Percentiles rank a stretch among this genome's conserved stretches.
Evolutionary conservation across 2,888 invertebrate species (phyloP).

Genomic region (Rotaria socialis): DNA sequence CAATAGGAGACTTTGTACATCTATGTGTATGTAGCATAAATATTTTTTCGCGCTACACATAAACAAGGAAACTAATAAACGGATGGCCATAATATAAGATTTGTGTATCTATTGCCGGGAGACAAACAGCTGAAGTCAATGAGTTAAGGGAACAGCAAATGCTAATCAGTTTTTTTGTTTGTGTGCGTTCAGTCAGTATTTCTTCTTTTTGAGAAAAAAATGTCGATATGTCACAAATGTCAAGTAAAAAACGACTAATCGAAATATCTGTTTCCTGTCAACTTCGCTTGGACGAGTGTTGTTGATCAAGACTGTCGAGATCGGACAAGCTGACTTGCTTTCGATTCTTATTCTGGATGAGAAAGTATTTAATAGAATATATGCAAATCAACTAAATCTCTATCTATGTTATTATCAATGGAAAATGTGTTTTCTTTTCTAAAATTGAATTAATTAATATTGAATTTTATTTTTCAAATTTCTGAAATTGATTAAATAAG

Average conservation of each 20-base stretch:
- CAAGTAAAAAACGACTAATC: background rate
- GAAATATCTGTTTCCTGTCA: conserved; percentile 23
- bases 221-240: background rate
- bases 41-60: background rate
- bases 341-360: background rate
- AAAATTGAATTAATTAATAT: background rate
- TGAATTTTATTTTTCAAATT: background rate
- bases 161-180: background rate
- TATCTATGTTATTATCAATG: too few species aligned
- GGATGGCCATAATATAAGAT: background rate
- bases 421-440: background rate
- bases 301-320: background rate
- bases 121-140: background rate
- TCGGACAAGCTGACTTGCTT: background rate
- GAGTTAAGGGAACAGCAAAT: background rate
- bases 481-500: background rate
- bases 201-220: background rate
- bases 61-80: background rate
- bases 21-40: background rate
- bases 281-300: background rate
- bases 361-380: background rate
- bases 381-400: background rate
- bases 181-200: background rate
- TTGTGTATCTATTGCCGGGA: background rate
- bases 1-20: background rate